Conservation (phyloP, 1,140 invertebrate species). For the Drosophila pallidifrons region DNA sequence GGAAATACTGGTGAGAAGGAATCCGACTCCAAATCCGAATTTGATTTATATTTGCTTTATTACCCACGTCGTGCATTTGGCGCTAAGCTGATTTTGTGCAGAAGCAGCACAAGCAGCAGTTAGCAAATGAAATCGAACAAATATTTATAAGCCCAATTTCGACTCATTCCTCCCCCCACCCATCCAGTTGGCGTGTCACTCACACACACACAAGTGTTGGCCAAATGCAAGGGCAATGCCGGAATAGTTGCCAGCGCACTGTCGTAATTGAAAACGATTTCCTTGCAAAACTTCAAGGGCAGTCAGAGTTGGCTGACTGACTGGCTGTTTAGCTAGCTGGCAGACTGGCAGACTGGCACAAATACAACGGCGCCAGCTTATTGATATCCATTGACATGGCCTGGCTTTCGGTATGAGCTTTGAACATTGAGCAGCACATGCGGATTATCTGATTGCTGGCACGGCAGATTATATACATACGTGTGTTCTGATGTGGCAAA, state of each 20-base stretch:
- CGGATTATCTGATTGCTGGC: slow-evolving; percentile 54
- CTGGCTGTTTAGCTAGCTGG: slow-evolving; percentile 7
- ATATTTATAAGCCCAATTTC: slow-evolving; percentile 73
- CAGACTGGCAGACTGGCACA: slow-evolving; percentile 1
- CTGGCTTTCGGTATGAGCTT: slow-evolving; percentile 1
- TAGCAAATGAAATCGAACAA: slow-evolving; percentile 72
- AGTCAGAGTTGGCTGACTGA: slow-evolving; percentile 31
- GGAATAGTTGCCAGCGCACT: slow-evolving; percentile 63
- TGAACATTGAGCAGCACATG: slow-evolving; percentile 2
- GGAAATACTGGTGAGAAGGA: slow-evolving; percentile 6
- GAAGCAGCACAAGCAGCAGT: slow-evolving; percentile 22
- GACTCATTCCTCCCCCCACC: neutral
- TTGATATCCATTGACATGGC: slow-evolving; percentile 68
- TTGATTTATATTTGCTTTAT: slow-evolving; percentile 75
- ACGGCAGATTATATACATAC: slow-evolving; percentile 40
- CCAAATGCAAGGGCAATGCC: slow-evolving; percentile 56
- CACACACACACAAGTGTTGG: slow-evolving; percentile 26
- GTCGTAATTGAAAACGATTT: slow-evolving; percentile 78
- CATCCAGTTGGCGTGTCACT: slow-evolving; percentile 27
- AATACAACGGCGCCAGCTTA: slow-evolving; percentile 63
- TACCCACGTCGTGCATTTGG: slow-evolving; percentile 41
- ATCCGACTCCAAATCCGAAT: slow-evolving; percentile 26
- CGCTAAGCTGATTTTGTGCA: slow-evolving; percentile 60
- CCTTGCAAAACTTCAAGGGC: slow-evolving; percentile 66
- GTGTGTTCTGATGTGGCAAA: slow-evolving; percentile 40